A percentile compares a stretch with the other conserved stretches of the same genome.
phyloP scores from a whole-genome alignment of 2,113 vertebrate genomes.

The Myiozetetes cayanensis region DNA sequence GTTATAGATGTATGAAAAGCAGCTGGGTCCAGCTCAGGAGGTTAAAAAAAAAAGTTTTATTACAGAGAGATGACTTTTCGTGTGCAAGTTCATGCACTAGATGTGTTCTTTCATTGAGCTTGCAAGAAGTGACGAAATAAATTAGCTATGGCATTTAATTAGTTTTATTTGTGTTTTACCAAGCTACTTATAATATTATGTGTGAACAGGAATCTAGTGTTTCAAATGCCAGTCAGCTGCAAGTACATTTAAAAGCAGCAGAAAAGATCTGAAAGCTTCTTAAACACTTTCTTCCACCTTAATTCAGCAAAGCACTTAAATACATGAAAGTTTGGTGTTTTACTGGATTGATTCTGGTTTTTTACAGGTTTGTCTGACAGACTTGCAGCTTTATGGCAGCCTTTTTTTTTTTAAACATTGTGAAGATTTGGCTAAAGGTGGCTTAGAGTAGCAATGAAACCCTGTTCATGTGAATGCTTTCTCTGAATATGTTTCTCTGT shows the following conservation, averaged over 20 bases:
- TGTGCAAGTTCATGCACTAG: slow-evolving; percentile 14
- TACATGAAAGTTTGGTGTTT: not conserved
- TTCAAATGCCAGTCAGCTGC: not conserved
- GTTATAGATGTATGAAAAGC: slow-evolving; percentile 46
- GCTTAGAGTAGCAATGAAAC: not conserved
- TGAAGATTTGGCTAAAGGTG: not conserved
- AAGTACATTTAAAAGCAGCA: not conserved
- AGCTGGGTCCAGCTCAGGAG: slow-evolving; percentile 24
- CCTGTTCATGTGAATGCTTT: not conserved
- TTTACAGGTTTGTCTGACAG: not conserved
- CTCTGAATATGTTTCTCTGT: not conserved
- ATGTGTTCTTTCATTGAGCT: slow-evolving; percentile 23
- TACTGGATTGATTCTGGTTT: not conserved
- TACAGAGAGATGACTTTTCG: slow-evolving; percentile 32
- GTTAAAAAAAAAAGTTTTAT: slow-evolving; percentile 13
- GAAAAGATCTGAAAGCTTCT: not conserved
- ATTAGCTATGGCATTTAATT: slow-evolving; percentile 39
- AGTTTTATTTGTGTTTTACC: slow-evolving; percentile 37
- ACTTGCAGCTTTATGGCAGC: not conserved
- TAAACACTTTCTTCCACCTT: not conserved
- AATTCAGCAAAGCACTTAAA: not conserved
- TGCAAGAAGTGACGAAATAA: slow-evolving; percentile 34
- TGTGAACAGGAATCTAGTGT: not conserved
- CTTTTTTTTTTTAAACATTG: not conserved
- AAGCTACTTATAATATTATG: not conserved